Percentiles rank a stretch among this genome's conserved stretches.
Evolutionary conservation across 2,797 vertebrate species (phyloP).

Genomic region (Brachymystax lenok): DNA sequence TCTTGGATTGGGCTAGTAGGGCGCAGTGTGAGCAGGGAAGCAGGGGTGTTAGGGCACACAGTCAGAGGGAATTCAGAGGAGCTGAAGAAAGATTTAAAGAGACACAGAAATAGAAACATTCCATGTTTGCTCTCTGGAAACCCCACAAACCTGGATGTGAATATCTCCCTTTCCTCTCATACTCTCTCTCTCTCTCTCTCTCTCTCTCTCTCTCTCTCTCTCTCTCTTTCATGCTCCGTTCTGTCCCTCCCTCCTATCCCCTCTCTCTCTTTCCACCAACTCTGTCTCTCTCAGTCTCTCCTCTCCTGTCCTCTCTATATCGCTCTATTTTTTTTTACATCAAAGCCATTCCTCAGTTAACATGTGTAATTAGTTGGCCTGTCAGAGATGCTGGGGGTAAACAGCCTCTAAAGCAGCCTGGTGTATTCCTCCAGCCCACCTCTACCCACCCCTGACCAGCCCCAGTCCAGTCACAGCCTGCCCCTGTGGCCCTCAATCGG

Average conservation of each 20-base stretch:
- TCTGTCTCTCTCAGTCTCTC: not conserved
- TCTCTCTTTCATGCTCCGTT: not conserved
- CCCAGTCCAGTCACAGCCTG: conserved; percentile 2
- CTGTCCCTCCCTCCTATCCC: not conserved
- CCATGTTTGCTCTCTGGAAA: conserved; percentile 66
- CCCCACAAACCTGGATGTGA: conserved; percentile 40
- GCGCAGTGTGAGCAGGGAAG: not conserved
- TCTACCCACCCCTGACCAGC: not conserved
- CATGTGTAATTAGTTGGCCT: conserved; percentile 29
- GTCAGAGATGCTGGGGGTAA: conserved; percentile 53
- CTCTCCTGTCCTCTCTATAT: not conserved
- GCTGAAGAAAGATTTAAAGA: conserved; percentile 31
- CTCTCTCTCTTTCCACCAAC: not conserved
- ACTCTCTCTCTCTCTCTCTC: not conserved
- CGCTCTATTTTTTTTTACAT: conserved; percentile 18
- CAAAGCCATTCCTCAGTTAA: conserved; percentile 42
- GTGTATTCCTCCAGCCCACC: conserved; percentile 30
- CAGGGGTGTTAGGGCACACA: conserved; percentile 22
- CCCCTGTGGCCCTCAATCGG: conserved; percentile 13
- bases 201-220: not conserved
- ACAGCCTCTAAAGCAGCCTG: conserved; percentile 50
- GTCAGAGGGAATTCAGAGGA: conserved; percentile 47
- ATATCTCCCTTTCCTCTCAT: not conserved
- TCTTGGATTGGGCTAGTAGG: not conserved
- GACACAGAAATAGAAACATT: conserved; percentile 63